Evolutionary conservation across 2,113 vertebrate species (phyloP).

Genomic region (Tachycineta bicolor): DNA sequence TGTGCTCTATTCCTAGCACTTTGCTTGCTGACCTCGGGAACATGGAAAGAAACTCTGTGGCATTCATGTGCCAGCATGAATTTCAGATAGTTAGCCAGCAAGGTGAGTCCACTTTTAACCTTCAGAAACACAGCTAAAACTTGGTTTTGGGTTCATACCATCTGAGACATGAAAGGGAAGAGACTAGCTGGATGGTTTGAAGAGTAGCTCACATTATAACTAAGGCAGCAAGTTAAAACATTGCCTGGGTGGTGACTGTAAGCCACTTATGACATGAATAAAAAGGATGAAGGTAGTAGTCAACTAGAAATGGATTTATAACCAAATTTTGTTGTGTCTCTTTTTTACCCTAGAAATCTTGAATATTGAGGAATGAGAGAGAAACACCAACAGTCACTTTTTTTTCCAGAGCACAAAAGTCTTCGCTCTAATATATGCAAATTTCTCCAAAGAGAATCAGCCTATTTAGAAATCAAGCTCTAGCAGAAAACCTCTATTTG

Average conservation of each 20-base stretch:
- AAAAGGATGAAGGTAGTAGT: not conserved
- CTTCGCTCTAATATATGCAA: not conserved
- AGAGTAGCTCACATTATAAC: not conserved
- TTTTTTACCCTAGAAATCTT: not conserved
- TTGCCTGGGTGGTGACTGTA: not conserved
- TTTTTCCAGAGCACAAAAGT: not conserved
- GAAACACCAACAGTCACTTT: not conserved
- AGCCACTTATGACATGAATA: not conserved
- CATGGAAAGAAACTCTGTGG: not conserved
- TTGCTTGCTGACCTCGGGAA: not conserved
- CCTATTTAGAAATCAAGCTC: not conserved
- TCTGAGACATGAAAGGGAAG: not conserved
- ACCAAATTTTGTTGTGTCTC: not conserved
- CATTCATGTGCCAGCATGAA: not conserved
- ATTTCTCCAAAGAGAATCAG: not conserved
- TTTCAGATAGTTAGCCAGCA: not conserved
- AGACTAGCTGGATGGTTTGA: not conserved
- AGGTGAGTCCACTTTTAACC: not conserved
- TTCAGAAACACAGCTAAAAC: not conserved
- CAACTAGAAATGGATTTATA: not conserved
- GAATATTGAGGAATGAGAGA: not conserved
- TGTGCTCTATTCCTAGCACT: not conserved
- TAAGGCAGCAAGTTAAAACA: not conserved
- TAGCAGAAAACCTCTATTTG: not conserved
- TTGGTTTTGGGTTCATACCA: not conserved